phyloP scores from a whole-genome alignment of 1,140 invertebrate species.

The Rhysida immarginata region DNA sequence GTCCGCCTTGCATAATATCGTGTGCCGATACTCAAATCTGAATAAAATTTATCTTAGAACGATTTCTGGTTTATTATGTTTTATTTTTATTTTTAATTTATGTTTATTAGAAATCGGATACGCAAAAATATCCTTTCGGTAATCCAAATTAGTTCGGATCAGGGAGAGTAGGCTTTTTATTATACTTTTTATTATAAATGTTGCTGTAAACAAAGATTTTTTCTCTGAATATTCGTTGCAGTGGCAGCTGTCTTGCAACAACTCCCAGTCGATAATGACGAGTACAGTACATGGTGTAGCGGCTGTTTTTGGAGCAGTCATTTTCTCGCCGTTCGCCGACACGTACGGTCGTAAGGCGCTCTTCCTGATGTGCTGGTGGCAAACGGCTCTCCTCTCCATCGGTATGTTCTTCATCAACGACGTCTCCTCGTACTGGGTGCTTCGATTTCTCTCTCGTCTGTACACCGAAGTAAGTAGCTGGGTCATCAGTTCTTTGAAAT shows the following conservation, averaged over 20 bases:
- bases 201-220: background rate
- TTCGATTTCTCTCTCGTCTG: constrained; percentile 10
- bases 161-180: too few species aligned
- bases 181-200: background rate
- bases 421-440: constrained; percentile 9
- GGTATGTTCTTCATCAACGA: constrained; percentile 8
- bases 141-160: too few species aligned
- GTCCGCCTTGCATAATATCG: too few species aligned
- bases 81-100: too few species aligned
- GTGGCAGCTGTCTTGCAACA: constrained; percentile 7
- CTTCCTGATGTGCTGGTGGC: constrained; percentile 11
- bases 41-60: too few species aligned
- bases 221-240: too few species aligned
- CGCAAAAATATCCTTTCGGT: too few species aligned
- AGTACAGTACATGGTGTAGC: constrained; percentile 6
- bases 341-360: constrained; percentile 10
- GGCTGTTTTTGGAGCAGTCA: constrained; percentile 9
- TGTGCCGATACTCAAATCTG: too few species aligned
- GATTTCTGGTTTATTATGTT: too few species aligned
- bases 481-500: background rate
- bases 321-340: constrained; percentile 10
- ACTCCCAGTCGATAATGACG: constrained; percentile 2
- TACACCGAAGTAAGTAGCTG: constrained; percentile 9
- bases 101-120: too few species aligned
- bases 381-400: constrained; percentile 5